Base-by-base conservation (phyloP, 2,888 invertebrate species). In the Philhelius pedissequus region DNA sequence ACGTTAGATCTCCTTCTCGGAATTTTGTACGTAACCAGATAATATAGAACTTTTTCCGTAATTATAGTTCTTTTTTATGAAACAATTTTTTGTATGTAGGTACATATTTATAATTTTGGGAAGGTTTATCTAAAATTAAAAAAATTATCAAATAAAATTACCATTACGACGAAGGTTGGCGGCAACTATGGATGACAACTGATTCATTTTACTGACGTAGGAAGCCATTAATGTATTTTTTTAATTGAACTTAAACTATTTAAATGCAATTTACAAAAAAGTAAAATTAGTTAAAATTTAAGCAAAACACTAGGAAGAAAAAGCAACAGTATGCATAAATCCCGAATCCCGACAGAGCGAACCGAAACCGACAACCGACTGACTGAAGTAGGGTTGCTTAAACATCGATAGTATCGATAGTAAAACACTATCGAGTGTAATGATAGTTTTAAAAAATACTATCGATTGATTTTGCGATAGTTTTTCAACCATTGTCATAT, bases 91-190 rank as follows among this genome's bases (percentile, higher is more conserved):
- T 0, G 9, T 45, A 20, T 48, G n/a, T n/a, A n/a, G n/a, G n/a
- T n/a, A n/a, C n/a, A n/a, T 11, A 45, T 45, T 13, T 48, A 20
- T 9, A 20, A 40, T 38, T 38, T 38, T 35, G 22, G 13, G 20
- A 32, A 1, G 0, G 8, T 18, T 18, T 20, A 40, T 27, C 3
- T 15, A 60, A 13, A 45, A 32, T 0, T 32, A 48, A 9, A 13
- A 54, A 54, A 3, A 22, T 38, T 1, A 13, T 2, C 15, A 6
- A 64, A 64, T 48, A 22, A 9, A 56, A 56, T 35, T 76, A 84
- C 84, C 84, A 84, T 84, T 84, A 9, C 84, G 80, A 11, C 84
- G 80, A 68, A 84, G 40, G 52, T 76, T 79, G 4, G 80, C 62
- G 27, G 84, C 84, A 30, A 80, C 70, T 30, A 84, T 76, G 56